Evolutionary conservation across 2,888 invertebrate genomes (phyloP).

Genomic region (Xylota sylvarum): DNA sequence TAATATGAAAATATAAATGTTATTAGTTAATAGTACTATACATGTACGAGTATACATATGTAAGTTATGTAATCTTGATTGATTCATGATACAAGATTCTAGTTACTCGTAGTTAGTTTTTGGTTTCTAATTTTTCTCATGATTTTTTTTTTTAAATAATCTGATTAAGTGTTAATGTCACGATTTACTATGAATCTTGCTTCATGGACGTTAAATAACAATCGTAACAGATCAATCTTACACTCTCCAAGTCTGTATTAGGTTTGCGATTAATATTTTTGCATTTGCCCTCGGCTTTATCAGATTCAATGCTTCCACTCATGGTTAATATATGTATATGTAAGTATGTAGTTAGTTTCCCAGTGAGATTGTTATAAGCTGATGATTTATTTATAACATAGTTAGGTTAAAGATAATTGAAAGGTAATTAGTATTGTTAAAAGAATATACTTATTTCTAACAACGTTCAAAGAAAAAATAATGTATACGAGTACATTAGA

Average conservation of each 20-base stretch:
- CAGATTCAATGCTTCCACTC: slow-evolving; percentile 41
- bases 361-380: slow-evolving; percentile 25
- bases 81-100: slow-evolving; percentile 54
- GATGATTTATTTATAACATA: background rate
- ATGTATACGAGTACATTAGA: no score
- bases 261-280: slow-evolving; percentile 4
- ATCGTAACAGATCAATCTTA: slow-evolving; percentile 47
- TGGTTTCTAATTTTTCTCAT: background rate
- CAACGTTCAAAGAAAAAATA: no score
- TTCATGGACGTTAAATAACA: slow-evolving; percentile 15
- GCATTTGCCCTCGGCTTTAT: slow-evolving; percentile 12
- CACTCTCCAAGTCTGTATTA: slow-evolving; percentile 37
- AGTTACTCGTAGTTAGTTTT: background rate
- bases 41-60: no score
- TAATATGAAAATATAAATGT: slow-evolving; percentile 13
- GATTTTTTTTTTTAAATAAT: slow-evolving; percentile 14
- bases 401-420: background rate
- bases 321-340: slow-evolving; percentile 28
- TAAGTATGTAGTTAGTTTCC: background rate
- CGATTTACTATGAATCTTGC: slow-evolving; percentile 37
- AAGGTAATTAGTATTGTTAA: background rate
- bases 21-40: background rate
- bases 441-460: background rate
- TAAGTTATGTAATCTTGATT: no score
- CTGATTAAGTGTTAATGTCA: slow-evolving; percentile 5